Evolutionary conservation across 2,797 vertebrate genomes (phyloP).

Genomic region (Betta splendens): DNA sequence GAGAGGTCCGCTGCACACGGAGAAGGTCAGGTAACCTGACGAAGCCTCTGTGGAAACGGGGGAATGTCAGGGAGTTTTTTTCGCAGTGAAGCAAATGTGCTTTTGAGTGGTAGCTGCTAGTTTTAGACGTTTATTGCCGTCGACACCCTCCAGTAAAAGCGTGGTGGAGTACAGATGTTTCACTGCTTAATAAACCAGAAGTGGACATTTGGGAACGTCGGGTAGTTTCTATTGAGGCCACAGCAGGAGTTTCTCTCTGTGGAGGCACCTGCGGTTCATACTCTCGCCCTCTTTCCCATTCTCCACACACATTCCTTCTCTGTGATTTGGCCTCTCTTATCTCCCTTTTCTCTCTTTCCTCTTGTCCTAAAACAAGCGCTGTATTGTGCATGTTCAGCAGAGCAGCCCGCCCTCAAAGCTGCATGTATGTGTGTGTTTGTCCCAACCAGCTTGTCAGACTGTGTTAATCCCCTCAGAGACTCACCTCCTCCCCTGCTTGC

Average conservation of each 20-base stretch:
- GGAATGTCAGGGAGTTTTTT: slow-evolving; percentile 31
- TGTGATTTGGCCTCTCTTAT: slow-evolving; percentile 71
- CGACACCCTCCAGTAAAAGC: not conserved
- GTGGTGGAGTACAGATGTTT: slow-evolving; percentile 8
- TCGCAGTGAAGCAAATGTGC: not conserved
- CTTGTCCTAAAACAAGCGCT: slow-evolving; percentile 74
- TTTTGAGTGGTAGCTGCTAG: not conserved
- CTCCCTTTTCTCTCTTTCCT: slow-evolving; percentile 65
- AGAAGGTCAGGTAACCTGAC: slow-evolving; percentile 47
- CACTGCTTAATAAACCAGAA: slow-evolving; percentile 6
- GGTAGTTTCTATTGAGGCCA: slow-evolving; percentile 38
- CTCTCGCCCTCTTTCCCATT: slow-evolving; percentile 17
- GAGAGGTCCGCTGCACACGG: slow-evolving; percentile 34
- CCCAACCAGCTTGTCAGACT: slow-evolving; percentile 71
- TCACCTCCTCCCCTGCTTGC: slow-evolving; percentile 42
- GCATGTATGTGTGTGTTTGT: slow-evolving; percentile 50
- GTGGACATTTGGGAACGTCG: slow-evolving; percentile 11
- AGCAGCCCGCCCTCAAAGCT: slow-evolving; percentile 65
- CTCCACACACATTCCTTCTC: slow-evolving; percentile 61
- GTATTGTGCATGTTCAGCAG: slow-evolving; percentile 77
- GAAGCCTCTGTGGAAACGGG: slow-evolving; percentile 35
- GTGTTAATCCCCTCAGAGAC: slow-evolving; percentile 73
- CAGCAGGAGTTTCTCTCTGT: slow-evolving; percentile 29
- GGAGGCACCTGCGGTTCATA: slow-evolving; percentile 61
- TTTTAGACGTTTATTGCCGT: slow-evolving; percentile 1